Base-by-base conservation (phyloP, 1,140 invertebrate species). In the Melipona quadrifasciata region DNA sequence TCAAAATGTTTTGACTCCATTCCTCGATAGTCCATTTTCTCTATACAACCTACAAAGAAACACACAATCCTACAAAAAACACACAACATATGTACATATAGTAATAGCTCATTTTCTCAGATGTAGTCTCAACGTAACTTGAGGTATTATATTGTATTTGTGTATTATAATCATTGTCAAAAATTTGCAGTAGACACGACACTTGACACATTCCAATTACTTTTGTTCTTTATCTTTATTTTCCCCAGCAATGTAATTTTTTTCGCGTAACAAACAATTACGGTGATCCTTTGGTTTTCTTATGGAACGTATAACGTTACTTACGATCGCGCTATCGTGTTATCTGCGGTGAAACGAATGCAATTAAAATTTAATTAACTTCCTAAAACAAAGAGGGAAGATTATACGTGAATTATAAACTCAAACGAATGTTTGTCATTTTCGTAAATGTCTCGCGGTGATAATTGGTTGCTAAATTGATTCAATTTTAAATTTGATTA, bases 381-480 rank as follows among this genome's bases (percentile, higher is more conserved):
- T 71, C 0, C 4, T 19, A 5, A 34, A 57, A 67, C 8, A n/a
- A 21, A 5, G 19, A 16, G 0, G 27, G n/a, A 57, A 47, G 24
- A 71, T 80, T 80, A 71, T 57, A 39, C 31, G 31, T 12, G 21
- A 70, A 80, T 55, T 68, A 57, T 57, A 47, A 55, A 55, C 61
- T 34, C 21, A 6, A 68, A n/a, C 77, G 55, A 80, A 71, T 71
- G 16, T 71, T 71, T 57, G 24, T 51, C 75, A 11, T n/a, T 27
- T 70, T n/a, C 34, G 55, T 80, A 80, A 80, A 70, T 80, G 70
- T 58, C 53, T 10, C 4, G 24, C 10, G 27, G 34, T 4, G 24
- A 80, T 80, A 80, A 80, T 80, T 80, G 57, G 3, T 80, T 10
- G 31, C 24, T 21, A 71, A 80, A 80, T 70, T 80, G 55, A 67